These are phyloP conservation scores for Sclerurus mexicanus DNA, from an alignment of 2,113 vertebrate species.

Conservation along the genomic window DNA sequence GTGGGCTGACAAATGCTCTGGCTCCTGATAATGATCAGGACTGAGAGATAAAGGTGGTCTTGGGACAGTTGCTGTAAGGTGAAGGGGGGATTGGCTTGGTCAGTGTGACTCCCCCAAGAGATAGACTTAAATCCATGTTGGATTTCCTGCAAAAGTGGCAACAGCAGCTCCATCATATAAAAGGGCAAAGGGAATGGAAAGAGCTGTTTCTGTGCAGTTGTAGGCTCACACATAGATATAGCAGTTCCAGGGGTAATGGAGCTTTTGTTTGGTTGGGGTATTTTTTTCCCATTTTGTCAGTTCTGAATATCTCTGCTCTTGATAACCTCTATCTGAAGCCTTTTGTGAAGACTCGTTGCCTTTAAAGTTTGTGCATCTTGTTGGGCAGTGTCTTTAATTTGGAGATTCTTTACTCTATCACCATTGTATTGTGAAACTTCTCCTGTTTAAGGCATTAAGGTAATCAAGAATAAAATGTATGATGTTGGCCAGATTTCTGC, in stretches of 20 bases:
- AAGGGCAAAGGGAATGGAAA: neutral
- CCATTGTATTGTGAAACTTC: neutral
- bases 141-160: neutral
- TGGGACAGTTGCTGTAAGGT: neutral
- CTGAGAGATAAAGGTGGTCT: neutral
- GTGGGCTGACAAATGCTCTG: neutral
- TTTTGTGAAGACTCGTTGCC: neutral
- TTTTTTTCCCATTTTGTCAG: neutral
- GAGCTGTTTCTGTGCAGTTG: neutral
- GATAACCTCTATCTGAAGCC: neutral
- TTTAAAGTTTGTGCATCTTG: neutral
- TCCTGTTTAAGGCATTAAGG: neutral
- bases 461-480: neutral
- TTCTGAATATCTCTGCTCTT: neutral
- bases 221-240: rapidly evolving
- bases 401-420: neutral
- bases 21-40: neutral
- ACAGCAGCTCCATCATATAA: neutral
- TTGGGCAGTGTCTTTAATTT: neutral
- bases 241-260: neutral
- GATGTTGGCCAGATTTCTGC: neutral
- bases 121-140: rapidly evolving
- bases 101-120: neutral
- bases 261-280: neutral
- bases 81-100: neutral